phyloP scores from a whole-genome alignment of 2,888 invertebrate species.

The Idaea straminata region DNA sequence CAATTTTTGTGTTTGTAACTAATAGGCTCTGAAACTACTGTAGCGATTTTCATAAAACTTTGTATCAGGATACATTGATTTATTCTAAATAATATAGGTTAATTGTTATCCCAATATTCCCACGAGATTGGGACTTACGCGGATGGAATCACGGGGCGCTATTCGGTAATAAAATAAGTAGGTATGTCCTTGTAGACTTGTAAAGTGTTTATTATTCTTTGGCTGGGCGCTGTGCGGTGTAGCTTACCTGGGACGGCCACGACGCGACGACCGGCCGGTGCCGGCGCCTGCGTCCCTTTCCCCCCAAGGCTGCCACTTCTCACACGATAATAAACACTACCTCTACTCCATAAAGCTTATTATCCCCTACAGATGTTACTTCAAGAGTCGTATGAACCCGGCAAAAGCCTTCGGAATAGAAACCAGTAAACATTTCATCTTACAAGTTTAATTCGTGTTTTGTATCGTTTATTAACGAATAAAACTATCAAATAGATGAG shows the following conservation, averaged over 20 bases:
- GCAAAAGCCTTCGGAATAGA: neutral
- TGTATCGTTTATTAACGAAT: neutral
- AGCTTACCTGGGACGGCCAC: constrained; percentile 63
- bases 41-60: no score
- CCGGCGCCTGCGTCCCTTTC: constrained; percentile 61
- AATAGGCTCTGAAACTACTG: no score
- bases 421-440: constrained; percentile 8
- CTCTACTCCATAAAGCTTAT: constrained; percentile 3
- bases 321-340: constrained; percentile 44
- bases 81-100: no score
- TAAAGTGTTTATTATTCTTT: constrained; percentile 31
- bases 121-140: no score
- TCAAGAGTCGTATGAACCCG: neutral
- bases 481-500: neutral
- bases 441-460: neutral
- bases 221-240: constrained; percentile 39
- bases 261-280: constrained; percentile 40
- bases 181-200: constrained; percentile 22
- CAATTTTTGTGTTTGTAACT: no score
- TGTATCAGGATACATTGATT: no score
- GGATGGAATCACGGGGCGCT: no score
- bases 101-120: no score
- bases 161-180: constrained; percentile 11
- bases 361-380: constrained; percentile 4
- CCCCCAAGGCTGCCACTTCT: constrained; percentile 60